Base-by-base conservation (phyloP, 2,113 vertebrate species). In the Eudyptes chrysolophus region DNA sequence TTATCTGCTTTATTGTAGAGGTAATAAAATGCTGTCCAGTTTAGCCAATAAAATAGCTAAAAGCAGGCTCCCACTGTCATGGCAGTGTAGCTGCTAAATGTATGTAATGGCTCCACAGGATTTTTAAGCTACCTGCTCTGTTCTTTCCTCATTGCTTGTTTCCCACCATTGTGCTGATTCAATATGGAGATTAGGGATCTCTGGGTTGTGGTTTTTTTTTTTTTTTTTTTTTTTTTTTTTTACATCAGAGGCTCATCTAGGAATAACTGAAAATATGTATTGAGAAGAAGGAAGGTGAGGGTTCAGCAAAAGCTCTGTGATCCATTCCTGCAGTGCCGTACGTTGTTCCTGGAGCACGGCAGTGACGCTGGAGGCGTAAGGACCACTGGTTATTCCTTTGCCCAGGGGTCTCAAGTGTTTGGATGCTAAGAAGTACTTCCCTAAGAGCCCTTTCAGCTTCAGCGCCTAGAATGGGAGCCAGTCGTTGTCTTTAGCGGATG, bases 1-100 rank as follows among this genome's bases (percentile, higher is more conserved):
- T 95, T 89, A 90, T 90, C 80, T 92, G 55, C 80, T 89, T 74
- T 81, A 48, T 75, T 84, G 89, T 80, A 46, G 74, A 92, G 89
- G 84, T 93, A 97, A 95, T 91, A 94, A 96, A 97, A 92, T 13
- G 40, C 74, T 88, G 58, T 83, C 91, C 93, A 91, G 38, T 94
- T 95, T 65, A 95, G 92, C 90, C 94, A 97, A 88, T 90, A 81
- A 52, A 83, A 10, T 11, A 65, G 66, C 82, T 93, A 74, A 87
- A 86, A 90, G 78, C 75, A 78, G 54, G n/a, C 62, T 90, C 55
- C 72, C 58, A 10, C 24, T 71, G 52, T 11, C 69, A 17, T 34
- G 94, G 74, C 81, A 42, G 20, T 2, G 25, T 27, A 64, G 85
- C 68, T 90, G 68, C 92, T 89, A 8, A 66, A 21, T 19, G 66